Conservation (phyloP, 2,888 invertebrate genomes). For the Chymomyza amoena region DNA sequence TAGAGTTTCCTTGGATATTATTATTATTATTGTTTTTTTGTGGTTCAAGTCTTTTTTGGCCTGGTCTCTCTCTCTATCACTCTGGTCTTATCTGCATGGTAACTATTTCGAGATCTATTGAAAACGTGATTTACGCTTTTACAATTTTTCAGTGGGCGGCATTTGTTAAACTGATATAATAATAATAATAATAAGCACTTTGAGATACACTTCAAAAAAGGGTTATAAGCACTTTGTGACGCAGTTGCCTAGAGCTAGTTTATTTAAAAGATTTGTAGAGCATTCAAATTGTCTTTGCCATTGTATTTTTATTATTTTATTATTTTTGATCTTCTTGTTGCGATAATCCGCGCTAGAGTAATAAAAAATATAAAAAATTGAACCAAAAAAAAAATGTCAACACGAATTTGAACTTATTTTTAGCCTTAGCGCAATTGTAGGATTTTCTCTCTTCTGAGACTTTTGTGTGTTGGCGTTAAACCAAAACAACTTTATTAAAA, state of each 20-base stretch:
- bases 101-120: conserved; percentile 64
- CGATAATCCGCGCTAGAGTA: conserved; percentile 58
- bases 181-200: conserved; percentile 36
- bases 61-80: conserved; percentile 17
- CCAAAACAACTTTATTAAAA: conserved; percentile 59
- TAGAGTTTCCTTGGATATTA: background rate
- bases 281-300: conserved; percentile 17
- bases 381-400: conserved; percentile 53
- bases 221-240: too few species aligned
- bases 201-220: background rate
- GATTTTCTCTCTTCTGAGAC: background rate
- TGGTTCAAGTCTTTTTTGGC: background rate
- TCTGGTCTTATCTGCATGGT: conserved; percentile 49
- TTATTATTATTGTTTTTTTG: background rate
- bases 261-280: background rate
- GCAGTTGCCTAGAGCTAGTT: background rate
- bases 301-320: conserved; percentile 13
- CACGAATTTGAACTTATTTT: conserved; percentile 70
- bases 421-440: conserved; percentile 53
- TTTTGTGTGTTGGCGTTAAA: background rate
- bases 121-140: conserved; percentile 69
- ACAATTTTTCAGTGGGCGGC: conserved; percentile 53
- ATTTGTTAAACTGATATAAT: conserved; percentile 41
- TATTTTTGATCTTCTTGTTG: conserved; percentile 67
- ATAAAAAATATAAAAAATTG: conserved; percentile 18